These are phyloP conservation scores for Abscondita cerata DNA, from an alignment of 2,888 invertebrate species.

Conservation along the genomic window DNA sequence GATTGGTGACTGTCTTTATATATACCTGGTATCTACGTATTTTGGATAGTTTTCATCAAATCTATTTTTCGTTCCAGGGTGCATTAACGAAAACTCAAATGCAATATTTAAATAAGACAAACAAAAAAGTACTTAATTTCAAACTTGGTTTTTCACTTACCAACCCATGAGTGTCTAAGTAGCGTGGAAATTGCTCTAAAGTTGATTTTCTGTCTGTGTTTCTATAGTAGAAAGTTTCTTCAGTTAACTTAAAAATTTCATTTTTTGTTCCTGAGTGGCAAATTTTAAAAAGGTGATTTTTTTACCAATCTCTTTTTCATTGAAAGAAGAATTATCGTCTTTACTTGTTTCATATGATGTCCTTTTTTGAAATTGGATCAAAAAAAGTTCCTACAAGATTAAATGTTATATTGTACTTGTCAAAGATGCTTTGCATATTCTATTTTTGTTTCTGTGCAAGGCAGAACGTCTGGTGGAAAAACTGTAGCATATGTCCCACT, in stretches of 20 bases:
- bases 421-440: constrained; percentile 1
- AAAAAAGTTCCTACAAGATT: constrained; percentile 20
- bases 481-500: constrained; percentile 1
- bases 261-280: background rate
- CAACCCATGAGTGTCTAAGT: constrained; percentile 1
- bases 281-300: constrained; percentile 3
- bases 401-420: constrained; percentile 33
- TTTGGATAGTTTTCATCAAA: background rate
- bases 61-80: background rate
- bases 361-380: background rate
- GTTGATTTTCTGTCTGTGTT: background rate
- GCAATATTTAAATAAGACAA: background rate
- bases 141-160: background rate
- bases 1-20: background rate
- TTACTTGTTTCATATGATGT: background rate
- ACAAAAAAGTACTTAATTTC: background rate
- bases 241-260: background rate
- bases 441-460: background rate
- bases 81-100: background rate
- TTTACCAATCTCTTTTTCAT: background rate
- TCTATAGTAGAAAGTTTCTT: constrained; percentile 4
- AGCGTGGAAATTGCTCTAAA: background rate
- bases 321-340: background rate
- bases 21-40: background rate
- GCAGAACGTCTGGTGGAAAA: constrained; percentile 7